Conservation (phyloP, 2,113 vertebrate genomes). For the Ictalurus furcatus region DNA sequence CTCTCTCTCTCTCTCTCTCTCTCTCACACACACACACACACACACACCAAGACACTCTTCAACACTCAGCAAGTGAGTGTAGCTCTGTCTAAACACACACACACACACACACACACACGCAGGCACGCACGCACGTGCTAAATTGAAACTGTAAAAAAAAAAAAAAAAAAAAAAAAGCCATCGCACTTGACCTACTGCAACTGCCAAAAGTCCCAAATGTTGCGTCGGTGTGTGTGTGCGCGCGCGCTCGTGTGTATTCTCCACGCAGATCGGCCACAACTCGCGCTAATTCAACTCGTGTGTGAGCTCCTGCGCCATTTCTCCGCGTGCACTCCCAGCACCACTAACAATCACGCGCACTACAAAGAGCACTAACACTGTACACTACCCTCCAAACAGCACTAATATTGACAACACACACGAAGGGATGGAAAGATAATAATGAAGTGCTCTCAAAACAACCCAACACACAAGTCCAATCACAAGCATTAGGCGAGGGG, state of each 20-base stretch:
- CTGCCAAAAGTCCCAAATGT: constrained; percentile 1
- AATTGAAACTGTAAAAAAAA: background rate
- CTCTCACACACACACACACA: background rate
- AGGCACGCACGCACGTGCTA: background rate
- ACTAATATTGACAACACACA: background rate
- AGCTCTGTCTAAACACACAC: background rate
- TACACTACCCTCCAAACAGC: background rate
- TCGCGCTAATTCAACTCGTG: background rate
- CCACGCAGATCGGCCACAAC: constrained; percentile 11
- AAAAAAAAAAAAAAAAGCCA: background rate
- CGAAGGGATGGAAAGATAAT: background rate
- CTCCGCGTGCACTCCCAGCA: background rate
- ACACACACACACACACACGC: background rate
- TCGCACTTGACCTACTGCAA: background rate
- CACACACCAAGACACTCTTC: background rate
- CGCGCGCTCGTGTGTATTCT: background rate
- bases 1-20: background rate
- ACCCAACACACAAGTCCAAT: background rate
- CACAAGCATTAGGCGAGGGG: background rate
- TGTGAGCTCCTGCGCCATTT: background rate
- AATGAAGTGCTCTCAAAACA: constrained; percentile 4
- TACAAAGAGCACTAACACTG: background rate
- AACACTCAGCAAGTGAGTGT: constrained; percentile 15
- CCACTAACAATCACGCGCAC: background rate
- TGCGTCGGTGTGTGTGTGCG: background rate